A percentile compares a stretch with the other conserved stretches of the same genome.
These are phyloP conservation scores for Altica lythri DNA, from an alignment of 2,888 invertebrate genomes.

Conservation along the genomic window DNA sequence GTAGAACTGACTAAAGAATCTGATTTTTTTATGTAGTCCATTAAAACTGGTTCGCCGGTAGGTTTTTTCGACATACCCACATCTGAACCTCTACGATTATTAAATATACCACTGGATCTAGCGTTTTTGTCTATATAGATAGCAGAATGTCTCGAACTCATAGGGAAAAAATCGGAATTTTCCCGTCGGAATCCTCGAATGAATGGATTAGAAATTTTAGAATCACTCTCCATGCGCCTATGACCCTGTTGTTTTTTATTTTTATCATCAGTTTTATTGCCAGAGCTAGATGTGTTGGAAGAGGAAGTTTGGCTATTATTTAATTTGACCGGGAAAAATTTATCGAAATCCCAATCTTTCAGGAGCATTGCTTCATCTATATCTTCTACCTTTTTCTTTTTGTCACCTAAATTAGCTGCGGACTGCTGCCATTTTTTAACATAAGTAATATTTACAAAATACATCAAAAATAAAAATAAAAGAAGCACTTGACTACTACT, in stretches of 20 bases:
- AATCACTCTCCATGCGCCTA: conserved; percentile 75
- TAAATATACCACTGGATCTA: conserved; percentile 73
- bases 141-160: conserved; percentile 78
- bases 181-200: conserved; percentile 81
- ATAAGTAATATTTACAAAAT: conserved; percentile 35
- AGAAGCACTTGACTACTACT: no score
- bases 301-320: conserved; percentile 42
- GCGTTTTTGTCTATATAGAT: conserved; percentile 61
- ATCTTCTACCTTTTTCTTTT: conserved; percentile 46
- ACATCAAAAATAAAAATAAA: conserved; percentile 2
- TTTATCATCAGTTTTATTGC: conserved; percentile 50
- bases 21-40: conserved; percentile 69
- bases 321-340: conserved; percentile 69
- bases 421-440: conserved; percentile 53
- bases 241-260: conserved; percentile 58
- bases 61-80: conserved; percentile 61
- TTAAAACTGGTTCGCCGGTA: conserved; percentile 71
- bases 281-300: conserved; percentile 48
- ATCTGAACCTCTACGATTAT: conserved; percentile 66
- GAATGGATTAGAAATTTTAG: conserved; percentile 71
- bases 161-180: conserved; percentile 82
- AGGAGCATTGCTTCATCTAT: conserved; percentile 79
- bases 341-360: conserved; percentile 86
- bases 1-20: conserved; percentile 50
- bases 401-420: conserved; percentile 57